Conservation (phyloP, 1,140 invertebrate genomes). For the Zelostemma sp. region DNA sequence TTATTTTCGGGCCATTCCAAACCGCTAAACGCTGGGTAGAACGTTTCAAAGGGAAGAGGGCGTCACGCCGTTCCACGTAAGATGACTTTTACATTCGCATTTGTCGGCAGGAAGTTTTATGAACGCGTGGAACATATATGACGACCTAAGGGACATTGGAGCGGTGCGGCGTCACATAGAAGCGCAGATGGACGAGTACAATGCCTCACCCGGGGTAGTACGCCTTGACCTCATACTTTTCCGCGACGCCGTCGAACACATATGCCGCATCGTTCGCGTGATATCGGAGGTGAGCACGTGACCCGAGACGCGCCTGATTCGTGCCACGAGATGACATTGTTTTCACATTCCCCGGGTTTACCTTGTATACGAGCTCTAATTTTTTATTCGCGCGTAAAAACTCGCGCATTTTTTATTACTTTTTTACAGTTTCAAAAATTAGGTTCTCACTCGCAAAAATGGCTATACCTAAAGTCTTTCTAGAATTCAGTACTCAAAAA, state of each 20-base stretch:
- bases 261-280: slow-evolving; percentile 83
- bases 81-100: slow-evolving; percentile 31
- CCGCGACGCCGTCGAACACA: slow-evolving; percentile 86
- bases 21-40: slow-evolving; percentile 1
- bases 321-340: background rate
- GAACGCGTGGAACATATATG: slow-evolving; percentile 80
- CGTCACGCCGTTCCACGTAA: slow-evolving; percentile 14
- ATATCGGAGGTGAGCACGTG: slow-evolving; percentile 75
- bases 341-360: background rate
- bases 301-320: background rate
- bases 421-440: too few species aligned
- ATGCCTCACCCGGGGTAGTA: slow-evolving; percentile 79
- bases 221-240: slow-evolving; percentile 86
- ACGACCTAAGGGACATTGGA: slow-evolving; percentile 78
- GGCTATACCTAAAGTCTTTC: too few species aligned
- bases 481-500: too few species aligned
- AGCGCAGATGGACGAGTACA: slow-evolving; percentile 83
- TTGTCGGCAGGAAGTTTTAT: slow-evolving; percentile 75
- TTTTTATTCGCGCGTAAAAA: background rate
- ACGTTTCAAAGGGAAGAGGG: slow-evolving; percentile 10
- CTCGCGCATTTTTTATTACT: background rate
- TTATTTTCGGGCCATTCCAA: slow-evolving; percentile 10
- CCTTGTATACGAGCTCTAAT: background rate
- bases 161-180: slow-evolving; percentile 76
- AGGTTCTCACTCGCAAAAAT: too few species aligned